These are phyloP conservation scores for Magallana nippona DNA, from an alignment of 2,888 invertebrate species.

Conservation along the genomic window DNA sequence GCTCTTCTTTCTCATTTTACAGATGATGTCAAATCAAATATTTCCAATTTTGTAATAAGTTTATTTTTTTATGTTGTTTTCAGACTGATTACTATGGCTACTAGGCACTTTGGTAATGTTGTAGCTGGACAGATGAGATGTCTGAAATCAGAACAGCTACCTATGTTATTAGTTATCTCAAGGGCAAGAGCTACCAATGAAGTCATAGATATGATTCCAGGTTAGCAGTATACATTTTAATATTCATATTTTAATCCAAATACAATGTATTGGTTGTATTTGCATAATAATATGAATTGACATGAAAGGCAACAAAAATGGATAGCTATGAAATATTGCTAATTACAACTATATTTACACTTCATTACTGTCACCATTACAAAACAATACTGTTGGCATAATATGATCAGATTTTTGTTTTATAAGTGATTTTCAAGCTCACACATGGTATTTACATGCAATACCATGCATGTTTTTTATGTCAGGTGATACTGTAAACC, in stretches of 20 bases:
- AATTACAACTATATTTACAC: no score
- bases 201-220: constrained; percentile 93
- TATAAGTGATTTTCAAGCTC: no score
- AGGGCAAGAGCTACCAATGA: constrained; percentile 93
- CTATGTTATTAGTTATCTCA: constrained; percentile 93
- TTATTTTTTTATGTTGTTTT: constrained; percentile 36
- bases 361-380: no score
- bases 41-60: not conserved
- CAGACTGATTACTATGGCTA: constrained; percentile 76
- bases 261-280: no score
- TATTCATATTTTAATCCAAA: not conserved
- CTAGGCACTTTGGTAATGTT: constrained; percentile 86
- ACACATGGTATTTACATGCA: no score
- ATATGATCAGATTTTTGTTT: no score
- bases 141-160: constrained; percentile 92
- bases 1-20: not conserved
- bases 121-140: constrained; percentile 91
- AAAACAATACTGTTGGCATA: no score
- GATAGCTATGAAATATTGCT: no score
- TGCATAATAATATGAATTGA: no score
- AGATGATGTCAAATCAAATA: not conserved
- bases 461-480: no score
- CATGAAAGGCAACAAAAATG: no score
- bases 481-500: no score
- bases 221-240: constrained; percentile 80